Evolutionary conservation across 2,888 invertebrate species (phyloP).

Genomic region (Zele albiditarsus): DNA sequence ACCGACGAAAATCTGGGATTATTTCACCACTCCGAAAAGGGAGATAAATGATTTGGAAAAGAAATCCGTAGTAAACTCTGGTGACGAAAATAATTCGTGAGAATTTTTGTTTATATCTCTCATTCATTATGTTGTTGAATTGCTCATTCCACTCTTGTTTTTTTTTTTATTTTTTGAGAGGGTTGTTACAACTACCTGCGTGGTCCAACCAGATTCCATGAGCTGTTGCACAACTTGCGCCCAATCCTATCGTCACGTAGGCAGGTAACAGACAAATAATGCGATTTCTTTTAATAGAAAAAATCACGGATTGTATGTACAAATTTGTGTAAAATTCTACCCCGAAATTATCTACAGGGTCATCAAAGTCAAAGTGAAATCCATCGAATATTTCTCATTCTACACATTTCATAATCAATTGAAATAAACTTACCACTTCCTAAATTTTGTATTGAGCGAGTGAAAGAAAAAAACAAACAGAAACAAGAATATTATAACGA

Average conservation of each 20-base stretch:
- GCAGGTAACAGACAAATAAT: slow-evolving; percentile 70
- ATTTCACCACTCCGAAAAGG: neutral
- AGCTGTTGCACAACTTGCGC: slow-evolving; percentile 90
- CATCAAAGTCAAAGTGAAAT: no score
- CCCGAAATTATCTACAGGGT: no score
- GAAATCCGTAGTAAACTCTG: neutral
- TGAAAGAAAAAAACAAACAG: slow-evolving; percentile 13
- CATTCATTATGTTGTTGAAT: neutral
- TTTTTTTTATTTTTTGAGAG: slow-evolving; percentile 42
- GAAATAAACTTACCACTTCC: slow-evolving; percentile 36
- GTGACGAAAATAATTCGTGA: neutral
- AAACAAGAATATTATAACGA: slow-evolving; percentile 13
- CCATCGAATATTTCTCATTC: neutral
- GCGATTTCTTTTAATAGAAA: slow-evolving; percentile 52
- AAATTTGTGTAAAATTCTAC: no score
- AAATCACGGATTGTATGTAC: neutral
- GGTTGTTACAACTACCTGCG: slow-evolving; percentile 82
- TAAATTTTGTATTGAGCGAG: slow-evolving; percentile 15
- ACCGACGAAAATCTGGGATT: neutral
- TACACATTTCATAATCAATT: neutral
- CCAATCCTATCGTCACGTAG: slow-evolving; percentile 80
- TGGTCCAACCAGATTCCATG: slow-evolving; percentile 88
- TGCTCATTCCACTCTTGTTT: neutral
- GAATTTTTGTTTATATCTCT: neutral
- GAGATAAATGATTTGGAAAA: neutral